These are phyloP conservation scores for Drosophila tanythrix DNA, from an alignment of 2,888 invertebrate genomes.

Conservation along the genomic window DNA sequence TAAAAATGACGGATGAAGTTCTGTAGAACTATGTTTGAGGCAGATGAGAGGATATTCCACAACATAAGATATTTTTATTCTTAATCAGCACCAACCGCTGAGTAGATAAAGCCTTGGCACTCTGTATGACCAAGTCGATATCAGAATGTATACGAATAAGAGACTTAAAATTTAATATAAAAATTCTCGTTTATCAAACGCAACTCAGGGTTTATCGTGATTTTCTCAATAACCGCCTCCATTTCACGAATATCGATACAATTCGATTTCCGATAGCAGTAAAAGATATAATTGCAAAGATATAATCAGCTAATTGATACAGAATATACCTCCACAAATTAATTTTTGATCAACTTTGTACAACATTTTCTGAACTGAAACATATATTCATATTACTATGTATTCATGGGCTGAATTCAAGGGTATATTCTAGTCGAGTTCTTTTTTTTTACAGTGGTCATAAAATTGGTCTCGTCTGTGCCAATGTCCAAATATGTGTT, in stretches of 20 bases:
- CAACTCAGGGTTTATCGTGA: too few species aligned
- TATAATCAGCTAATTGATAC: not conserved
- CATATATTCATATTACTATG: not conserved
- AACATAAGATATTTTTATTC: too few species aligned
- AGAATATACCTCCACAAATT: not conserved
- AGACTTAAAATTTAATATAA: too few species aligned
- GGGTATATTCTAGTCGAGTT: not conserved
- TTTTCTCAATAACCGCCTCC: not conserved
- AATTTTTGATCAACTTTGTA: not conserved
- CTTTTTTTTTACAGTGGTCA: rapidly evolving
- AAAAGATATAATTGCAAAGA: not conserved
- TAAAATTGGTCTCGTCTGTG: not conserved
- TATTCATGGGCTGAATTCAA: not conserved
- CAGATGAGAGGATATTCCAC: not conserved
- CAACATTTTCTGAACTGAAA: not conserved
- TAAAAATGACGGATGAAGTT: not conserved
- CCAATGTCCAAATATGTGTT: not conserved
- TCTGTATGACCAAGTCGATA: too few species aligned
- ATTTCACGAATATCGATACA: not conserved
- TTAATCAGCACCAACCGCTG: too few species aligned
- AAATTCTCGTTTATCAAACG: too few species aligned
- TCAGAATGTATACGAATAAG: too few species aligned
- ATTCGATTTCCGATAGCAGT: not conserved
- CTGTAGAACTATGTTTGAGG: too few species aligned
- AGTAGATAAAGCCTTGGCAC: too few species aligned